Percentiles rank a stretch among this genome's conserved stretches.
Evolutionary conservation across 2,888 invertebrate genomes (phyloP).

Genomic region (Drepanosiphum platanoidis): DNA sequence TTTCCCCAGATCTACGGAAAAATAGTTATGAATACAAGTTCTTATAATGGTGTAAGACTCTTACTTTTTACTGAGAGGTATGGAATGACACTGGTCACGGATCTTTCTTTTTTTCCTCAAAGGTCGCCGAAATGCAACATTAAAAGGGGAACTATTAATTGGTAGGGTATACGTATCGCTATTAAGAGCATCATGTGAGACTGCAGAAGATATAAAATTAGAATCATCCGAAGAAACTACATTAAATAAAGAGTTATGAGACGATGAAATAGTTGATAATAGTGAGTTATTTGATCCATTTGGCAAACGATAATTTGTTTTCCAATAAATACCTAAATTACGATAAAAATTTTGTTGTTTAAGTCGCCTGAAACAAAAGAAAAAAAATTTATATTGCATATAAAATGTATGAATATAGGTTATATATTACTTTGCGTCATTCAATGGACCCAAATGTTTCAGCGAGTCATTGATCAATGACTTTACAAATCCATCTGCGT

Average conservation of each 20-base stretch:
- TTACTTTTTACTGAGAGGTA: slow-evolving; percentile 51
- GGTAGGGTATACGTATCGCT: slow-evolving; percentile 89
- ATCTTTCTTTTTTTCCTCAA: slow-evolving; percentile 66
- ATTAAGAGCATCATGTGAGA: slow-evolving; percentile 84
- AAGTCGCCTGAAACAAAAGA: slow-evolving; percentile 28
- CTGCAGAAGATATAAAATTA: slow-evolving; percentile 87
- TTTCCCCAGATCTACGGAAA: slow-evolving; percentile 9
- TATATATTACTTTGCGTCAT: slow-evolving; percentile 29
- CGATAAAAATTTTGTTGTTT: slow-evolving; percentile 37
- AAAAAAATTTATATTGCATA: neutral
- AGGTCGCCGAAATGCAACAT: slow-evolving; percentile 71
- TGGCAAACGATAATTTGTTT: slow-evolving; percentile 52
- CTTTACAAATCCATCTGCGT: slow-evolving; percentile 51
- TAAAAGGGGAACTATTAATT: slow-evolving; percentile 75
- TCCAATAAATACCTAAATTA: slow-evolving; percentile 56
- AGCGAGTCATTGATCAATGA: slow-evolving; percentile 48
- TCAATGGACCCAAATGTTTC: slow-evolving; percentile 39
- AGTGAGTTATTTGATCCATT: slow-evolving; percentile 58
- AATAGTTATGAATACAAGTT: slow-evolving; percentile 1
- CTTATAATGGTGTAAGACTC: neutral
- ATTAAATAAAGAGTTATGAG: slow-evolving; percentile 84
- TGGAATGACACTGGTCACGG: slow-evolving; percentile 49
- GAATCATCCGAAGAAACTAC: slow-evolving; percentile 78
- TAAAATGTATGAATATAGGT: neutral
- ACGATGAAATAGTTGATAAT: slow-evolving; percentile 66